Evolutionary conservation across 2,113 vertebrate species (phyloP), one percentile per base, ranked within the genome.

Genomic region (Hepsetus odoe): DNA sequence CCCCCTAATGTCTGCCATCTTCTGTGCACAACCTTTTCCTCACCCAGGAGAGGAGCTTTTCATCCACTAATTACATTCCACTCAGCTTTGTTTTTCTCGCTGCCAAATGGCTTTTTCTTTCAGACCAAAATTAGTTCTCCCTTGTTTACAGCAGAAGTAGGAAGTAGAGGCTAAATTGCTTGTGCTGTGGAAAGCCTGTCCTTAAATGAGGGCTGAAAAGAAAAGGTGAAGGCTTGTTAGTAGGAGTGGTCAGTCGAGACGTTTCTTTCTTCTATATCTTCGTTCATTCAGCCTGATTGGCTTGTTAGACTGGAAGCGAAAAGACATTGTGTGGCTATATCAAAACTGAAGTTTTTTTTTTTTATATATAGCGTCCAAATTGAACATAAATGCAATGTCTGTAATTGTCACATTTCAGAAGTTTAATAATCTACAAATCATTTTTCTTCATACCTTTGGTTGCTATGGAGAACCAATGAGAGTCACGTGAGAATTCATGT

Each of bases 401-500:
- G 9, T 4, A 5, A 38, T 11, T 24, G 3, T 46, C 7, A 42
- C n/a, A 35, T 35, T 22, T 51, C 22, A 35, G n/a, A n/a, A n/a
- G n/a, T n/a, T n/a, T n/a, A 22, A 40, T 9, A 22, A 4, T 66
- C 44, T 56, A n/a, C n/a, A n/a, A n/a, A n/a, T n/a, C n/a, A n/a
- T n/a, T n/a, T n/a, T n/a, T 62, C 75, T 77, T 55, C 71, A 40
- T 65, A 56, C 65, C 62, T 53, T 64, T 14, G 42, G 85, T 86
- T 88, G 83, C 84, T 51, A 85, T 84, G 80, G 83, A 67, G 81
- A 86, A 44, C 2, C 4, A 46, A 80, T 66, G 22, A 55, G 61
- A 26, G 2, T 62, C 44, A 67, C 44, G 38, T 46, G 46, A 42
- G 61, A 4, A 66, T 46, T 73, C 70, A n/a, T 72, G 72, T 74